phyloP scores from a whole-genome alignment of 2,797 vertebrate species.

The Hydrolagus colliei region DNA sequence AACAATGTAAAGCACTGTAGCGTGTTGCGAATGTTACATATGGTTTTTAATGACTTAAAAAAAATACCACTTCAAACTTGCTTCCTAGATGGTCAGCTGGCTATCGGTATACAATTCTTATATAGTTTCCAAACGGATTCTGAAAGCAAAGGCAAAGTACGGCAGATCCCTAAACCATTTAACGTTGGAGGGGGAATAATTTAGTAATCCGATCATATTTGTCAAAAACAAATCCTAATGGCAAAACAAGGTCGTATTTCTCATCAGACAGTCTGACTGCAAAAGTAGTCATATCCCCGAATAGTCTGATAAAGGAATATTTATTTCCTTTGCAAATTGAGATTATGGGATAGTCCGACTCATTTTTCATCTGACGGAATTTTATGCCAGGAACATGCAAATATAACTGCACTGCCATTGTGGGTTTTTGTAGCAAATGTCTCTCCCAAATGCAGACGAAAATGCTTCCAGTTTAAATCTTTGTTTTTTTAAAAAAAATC shows the following conservation, averaged over 20 bases:
- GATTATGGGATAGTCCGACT: not conserved
- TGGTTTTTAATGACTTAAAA: not conserved
- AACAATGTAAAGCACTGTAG: not conserved
- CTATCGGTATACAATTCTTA: too few relatives aligned
- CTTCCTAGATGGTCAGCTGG: not conserved
- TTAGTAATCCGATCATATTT: not conserved
- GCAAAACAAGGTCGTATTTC: not conserved
- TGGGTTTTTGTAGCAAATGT: not conserved
- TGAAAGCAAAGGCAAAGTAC: too few relatives aligned
- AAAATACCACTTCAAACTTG: not conserved
- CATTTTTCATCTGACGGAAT: not conserved
- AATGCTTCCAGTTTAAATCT: not conserved
- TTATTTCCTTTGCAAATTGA: not conserved
- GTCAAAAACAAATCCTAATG: constrained; percentile 25
- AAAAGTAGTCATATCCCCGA: not conserved
- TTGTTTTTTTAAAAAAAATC: not conserved
- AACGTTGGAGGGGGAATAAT: not conserved
- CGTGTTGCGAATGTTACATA: not conserved
- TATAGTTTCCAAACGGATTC: too few relatives aligned
- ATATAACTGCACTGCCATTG: not conserved
- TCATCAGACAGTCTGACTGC: constrained; percentile 20
- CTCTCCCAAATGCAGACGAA: not conserved
- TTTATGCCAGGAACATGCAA: not conserved
- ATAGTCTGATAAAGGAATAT: not conserved
- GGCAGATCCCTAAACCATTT: not conserved